A percentile compares a stretch with the other conserved stretches of the same genome.
These are phyloP conservation scores for Acleris sparsana DNA, from an alignment of 2,888 invertebrate species.

Conservation along the genomic window DNA sequence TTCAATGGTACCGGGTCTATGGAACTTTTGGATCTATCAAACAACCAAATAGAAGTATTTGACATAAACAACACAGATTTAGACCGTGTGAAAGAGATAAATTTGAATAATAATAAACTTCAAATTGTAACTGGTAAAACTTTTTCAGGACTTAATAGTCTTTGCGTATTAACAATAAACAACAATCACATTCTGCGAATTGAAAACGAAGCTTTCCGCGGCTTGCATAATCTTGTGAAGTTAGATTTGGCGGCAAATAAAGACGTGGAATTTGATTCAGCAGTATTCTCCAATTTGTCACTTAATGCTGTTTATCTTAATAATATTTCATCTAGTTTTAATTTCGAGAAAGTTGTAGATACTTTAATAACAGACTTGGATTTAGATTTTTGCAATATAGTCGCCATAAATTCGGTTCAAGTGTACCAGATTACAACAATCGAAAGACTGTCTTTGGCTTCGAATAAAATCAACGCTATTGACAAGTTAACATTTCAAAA, in stretches of 20 bases:
- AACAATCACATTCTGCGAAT: slow-evolving; percentile 17
- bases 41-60: slow-evolving; percentile 20
- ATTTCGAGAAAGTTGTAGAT: slow-evolving; percentile 8
- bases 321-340: slow-evolving; percentile 9
- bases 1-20: slow-evolving; percentile 19
- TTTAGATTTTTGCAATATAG: slow-evolving; percentile 22
- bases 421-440: slow-evolving; percentile 8
- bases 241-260: slow-evolving; percentile 17
- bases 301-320: slow-evolving; percentile 5
- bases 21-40: slow-evolving; percentile 23
- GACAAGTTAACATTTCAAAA: slow-evolving; percentile 25
- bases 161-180: slow-evolving; percentile 4
- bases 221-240: slow-evolving; percentile 7
- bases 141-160: slow-evolving; percentile 9
- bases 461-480: slow-evolving; percentile 22
- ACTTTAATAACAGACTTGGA: slow-evolving; percentile 11
- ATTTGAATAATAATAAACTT: slow-evolving; percentile 24
- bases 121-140: slow-evolving; percentile 10
- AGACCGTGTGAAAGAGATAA: slow-evolving; percentile 15
- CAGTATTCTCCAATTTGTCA: slow-evolving; percentile 22
- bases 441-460: slow-evolving; percentile 19
- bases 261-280: slow-evolving; percentile 22
- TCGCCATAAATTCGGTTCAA: slow-evolving; percentile 9
- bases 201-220: slow-evolving; percentile 14
- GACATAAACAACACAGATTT: slow-evolving; percentile 18